These are phyloP conservation scores for Tetramorium alpestre DNA, from an alignment of 1,140 invertebrate species.

Conservation along the genomic window DNA sequence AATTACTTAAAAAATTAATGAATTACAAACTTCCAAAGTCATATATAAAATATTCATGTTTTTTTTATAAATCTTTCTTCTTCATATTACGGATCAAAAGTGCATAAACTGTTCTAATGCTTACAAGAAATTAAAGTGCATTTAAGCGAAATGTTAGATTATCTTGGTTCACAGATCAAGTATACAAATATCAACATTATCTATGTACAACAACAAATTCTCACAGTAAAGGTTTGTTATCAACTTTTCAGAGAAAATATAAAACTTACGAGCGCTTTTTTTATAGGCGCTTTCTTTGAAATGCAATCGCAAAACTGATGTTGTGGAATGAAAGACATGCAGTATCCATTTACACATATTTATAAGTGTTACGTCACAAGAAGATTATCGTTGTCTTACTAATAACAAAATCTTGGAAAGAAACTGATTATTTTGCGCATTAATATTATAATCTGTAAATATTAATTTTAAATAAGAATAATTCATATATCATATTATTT, in stretches of 20 bases:
- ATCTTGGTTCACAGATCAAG: conserved; percentile 44
- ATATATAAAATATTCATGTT: too few relatives aligned
- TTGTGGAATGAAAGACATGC: neutral
- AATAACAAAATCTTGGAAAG: conserved; percentile 35
- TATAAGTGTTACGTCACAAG: neutral
- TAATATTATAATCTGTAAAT: neutral
- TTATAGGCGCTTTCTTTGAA: neutral
- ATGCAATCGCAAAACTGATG: neutral
- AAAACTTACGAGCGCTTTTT: neutral
- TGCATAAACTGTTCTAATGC: neutral
- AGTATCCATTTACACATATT: conserved; percentile 2
- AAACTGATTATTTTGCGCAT: neutral
- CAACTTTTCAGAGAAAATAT: neutral
- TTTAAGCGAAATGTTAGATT: conserved; percentile 30
- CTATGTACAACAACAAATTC: neutral
- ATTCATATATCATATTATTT: neutral
- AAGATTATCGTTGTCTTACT: conserved; percentile 11
- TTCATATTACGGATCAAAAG: neutral
- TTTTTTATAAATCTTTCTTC: neutral
- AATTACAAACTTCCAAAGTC: neutral
- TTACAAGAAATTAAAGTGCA: neutral
- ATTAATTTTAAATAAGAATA: neutral
- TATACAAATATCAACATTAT: neutral
- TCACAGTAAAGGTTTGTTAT: conserved; percentile 14
- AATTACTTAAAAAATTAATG: neutral